Evolutionary conservation across 2,888 invertebrate genomes (phyloP).

Genomic region (Synergus umbraculus): DNA sequence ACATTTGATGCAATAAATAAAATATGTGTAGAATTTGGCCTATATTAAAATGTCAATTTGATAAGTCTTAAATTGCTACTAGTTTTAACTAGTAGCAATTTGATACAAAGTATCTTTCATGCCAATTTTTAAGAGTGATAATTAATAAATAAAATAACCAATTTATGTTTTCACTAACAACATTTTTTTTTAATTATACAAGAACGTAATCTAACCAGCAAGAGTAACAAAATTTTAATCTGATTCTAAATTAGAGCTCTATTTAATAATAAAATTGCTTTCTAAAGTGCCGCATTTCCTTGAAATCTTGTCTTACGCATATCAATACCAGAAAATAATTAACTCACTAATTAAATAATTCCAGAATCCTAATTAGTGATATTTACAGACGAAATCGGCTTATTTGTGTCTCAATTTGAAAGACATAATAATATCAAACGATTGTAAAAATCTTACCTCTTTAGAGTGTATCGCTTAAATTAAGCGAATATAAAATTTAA

Average conservation of each 20-base stretch:
- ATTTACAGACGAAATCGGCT: background rate
- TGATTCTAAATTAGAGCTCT: background rate
- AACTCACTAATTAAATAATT: background rate
- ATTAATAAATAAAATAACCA: no score
- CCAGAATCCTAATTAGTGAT: slow-evolving; percentile 1
- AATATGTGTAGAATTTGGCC: background rate
- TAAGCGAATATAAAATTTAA: slow-evolving; percentile 3
- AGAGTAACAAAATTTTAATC: background rate
- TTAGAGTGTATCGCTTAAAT: background rate
- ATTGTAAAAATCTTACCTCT: background rate
- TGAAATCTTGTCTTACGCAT: background rate
- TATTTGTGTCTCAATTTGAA: slow-evolving; percentile 4
- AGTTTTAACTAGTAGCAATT: background rate
- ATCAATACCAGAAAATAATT: background rate
- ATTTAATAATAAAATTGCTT: background rate
- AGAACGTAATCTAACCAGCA: background rate
- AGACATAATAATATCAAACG: background rate
- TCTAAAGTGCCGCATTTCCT: background rate
- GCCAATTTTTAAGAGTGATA: no score
- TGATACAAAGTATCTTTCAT: no score
- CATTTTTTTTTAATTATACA: background rate
- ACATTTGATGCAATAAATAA: background rate
- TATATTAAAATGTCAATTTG: background rate
- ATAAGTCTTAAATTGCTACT: no score
- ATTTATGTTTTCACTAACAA: no score